A percentile compares a stretch with the other conserved stretches of the same genome.
These are phyloP conservation scores for Pammene aurita DNA, from an alignment of 2,888 invertebrate genomes.

Conservation along the genomic window DNA sequence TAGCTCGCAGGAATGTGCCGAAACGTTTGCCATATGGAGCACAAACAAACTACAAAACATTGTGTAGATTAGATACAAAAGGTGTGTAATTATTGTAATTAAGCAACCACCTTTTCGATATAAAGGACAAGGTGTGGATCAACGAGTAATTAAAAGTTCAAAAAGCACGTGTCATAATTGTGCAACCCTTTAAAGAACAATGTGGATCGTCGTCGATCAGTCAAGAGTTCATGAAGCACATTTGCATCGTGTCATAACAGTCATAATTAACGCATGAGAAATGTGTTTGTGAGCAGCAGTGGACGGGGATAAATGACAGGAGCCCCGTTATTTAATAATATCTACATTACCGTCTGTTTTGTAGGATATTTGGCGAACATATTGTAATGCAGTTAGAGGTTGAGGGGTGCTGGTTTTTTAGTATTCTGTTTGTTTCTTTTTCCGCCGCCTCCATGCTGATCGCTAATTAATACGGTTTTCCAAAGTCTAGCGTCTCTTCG, in stretches of 20 bases:
- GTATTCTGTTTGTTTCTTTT: background rate
- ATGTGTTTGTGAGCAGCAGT: slow-evolving; percentile 25
- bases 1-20: slow-evolving; percentile 6
- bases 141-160: no score
- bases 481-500: no score
- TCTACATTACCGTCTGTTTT: slow-evolving; percentile 8
- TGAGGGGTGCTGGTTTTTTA: background rate
- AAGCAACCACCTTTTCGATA: slow-evolving; percentile 4
- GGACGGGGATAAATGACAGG: background rate
- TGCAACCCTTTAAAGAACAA: background rate
- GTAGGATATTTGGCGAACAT: background rate
- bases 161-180: background rate
- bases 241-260: slow-evolving; percentile 27
- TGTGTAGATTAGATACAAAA: background rate
- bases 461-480: no score
- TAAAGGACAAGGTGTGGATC: slow-evolving; percentile 2
- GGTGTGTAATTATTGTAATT: slow-evolving; percentile 13
- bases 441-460: no score
- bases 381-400: background rate
- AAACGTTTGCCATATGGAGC: background rate
- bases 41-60: background rate
- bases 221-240: slow-evolving; percentile 22
- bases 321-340: slow-evolving; percentile 1
- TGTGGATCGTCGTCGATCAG: background rate
- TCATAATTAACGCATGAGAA: slow-evolving; percentile 46